Evolutionary conservation across 2,888 invertebrate genomes (phyloP).

Genomic region (Calliopum simillimum): DNA sequence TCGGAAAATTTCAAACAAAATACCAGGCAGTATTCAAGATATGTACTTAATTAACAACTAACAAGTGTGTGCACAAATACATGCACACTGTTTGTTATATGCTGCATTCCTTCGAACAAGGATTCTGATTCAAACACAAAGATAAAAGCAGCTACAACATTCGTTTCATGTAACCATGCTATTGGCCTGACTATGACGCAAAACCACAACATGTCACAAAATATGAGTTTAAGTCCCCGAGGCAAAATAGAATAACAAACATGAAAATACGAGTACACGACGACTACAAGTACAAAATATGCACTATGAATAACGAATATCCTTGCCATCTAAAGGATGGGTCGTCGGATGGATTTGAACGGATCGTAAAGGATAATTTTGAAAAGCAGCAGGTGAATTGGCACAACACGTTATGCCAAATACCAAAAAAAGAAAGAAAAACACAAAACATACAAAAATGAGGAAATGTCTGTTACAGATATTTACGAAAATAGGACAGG

Average conservation of each 20-base stretch:
- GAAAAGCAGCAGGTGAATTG: conserved; percentile 8
- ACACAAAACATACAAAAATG: no score
- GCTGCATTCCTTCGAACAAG: no score
- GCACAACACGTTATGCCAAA: not conserved
- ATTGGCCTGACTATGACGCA: no score
- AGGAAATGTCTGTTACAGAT: not conserved
- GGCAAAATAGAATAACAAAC: conserved; percentile 3
- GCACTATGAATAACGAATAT: not conserved
- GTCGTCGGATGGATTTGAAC: not conserved
- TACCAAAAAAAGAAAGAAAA: not conserved
- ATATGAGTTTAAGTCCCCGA: not conserved
- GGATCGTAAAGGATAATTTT: not conserved
- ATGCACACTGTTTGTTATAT: no score
- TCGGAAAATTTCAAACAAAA: no score
- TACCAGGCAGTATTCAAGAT: no score
- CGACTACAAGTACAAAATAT: not conserved
- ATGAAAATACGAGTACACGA: not conserved
- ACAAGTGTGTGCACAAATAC: no score
- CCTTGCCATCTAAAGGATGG: not conserved
- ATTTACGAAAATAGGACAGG: no score
- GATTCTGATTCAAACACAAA: no score
- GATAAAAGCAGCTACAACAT: no score
- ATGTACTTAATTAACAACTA: no score
- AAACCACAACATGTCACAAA: conserved; percentile 21
- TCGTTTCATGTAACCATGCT: no score